Base-by-base conservation (phyloP, 2,113 vertebrate genomes). In the Platichthys stellatus region DNA sequence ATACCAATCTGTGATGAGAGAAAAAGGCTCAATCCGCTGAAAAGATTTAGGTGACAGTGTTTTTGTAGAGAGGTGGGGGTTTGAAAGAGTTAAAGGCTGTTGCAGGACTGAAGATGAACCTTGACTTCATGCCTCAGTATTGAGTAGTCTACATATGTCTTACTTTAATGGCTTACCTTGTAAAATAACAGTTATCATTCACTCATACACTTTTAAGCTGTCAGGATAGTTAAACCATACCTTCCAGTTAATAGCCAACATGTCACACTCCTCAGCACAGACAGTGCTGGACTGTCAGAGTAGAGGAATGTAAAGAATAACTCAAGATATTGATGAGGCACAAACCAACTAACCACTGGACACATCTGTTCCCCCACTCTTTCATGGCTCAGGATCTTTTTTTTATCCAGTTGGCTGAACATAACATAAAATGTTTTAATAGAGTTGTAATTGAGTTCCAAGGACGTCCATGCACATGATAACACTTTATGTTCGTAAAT, bases 261-360 rank as follows among this genome's bases (percentile, higher is more conserved):
- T 31, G n/a, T 69, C 15, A 68, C 20, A 53, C 66, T 53, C 51
- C 15, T 31, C 54, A 71, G 60, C 80, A 79, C 63, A 78, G 20
- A 66, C 74, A 26, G 43, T 35, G 53, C 53, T 15, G 49, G 76
- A 63, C 56, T 69, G 62, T 35, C 77, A 74, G 31, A 58, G 13
- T 17, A 58, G 59, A 63, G 68, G 57, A 86, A 87, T 84, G 80
- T 76, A 74, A 80, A 85, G 11, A 51, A 75, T 60, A 69, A 60
- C 15, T 80, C 51, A 67, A 64, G 14, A 38, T 43, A 49, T 56
- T 2, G 18, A 0, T 8, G 8, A 67, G 66, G 23, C 4, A 68
- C 17, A 65, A 64, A 26, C 10, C 51, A 12, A n/a, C 60, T 17
- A 57, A 56, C 63, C 57, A 61, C 53, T 9, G 67, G 47, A 63